Evolutionary conservation across 2,888 invertebrate species (phyloP).

Genomic region (Orgyia antiqua): DNA sequence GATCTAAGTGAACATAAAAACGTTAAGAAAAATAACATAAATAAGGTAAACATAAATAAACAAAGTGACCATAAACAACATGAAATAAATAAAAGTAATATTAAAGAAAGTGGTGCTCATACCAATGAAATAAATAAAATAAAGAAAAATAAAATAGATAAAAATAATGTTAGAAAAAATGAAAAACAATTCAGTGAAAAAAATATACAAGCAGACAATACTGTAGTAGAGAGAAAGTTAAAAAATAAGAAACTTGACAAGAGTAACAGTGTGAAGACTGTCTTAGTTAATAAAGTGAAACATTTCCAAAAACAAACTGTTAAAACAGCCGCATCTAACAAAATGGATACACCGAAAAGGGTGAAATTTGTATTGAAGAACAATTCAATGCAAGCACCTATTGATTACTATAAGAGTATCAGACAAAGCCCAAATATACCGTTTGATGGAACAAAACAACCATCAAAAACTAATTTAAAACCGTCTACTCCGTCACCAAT

Average conservation of each 20-base stretch:
- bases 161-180: slow-evolving; percentile 7
- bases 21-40: slow-evolving; percentile 13
- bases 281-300: slow-evolving; percentile 46
- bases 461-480: slow-evolving; percentile 85
- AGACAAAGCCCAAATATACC: slow-evolving; percentile 85
- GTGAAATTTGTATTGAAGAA: slow-evolving; percentile 85
- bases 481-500: slow-evolving; percentile 83
- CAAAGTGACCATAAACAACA: slow-evolving; percentile 2
- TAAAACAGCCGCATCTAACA: slow-evolving; percentile 14
- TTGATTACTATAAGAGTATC: slow-evolving; percentile 85
- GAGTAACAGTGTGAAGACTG: slow-evolving; percentile 8
- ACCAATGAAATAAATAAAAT: slow-evolving; percentile 1
- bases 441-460: slow-evolving; percentile 83
- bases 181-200: too few relatives aligned
- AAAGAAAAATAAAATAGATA: slow-evolving; percentile 4
- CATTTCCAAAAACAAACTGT: slow-evolving; percentile 41
- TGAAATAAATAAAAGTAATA: too few relatives aligned
- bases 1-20: neutral
- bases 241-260: too few relatives aligned
- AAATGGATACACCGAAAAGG: slow-evolving; percentile 71
- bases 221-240: slow-evolving; percentile 7
- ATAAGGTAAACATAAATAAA: slow-evolving; percentile 2
- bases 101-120: too few relatives aligned
- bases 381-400: slow-evolving; percentile 84
- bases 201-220: too few relatives aligned